Evolutionary conservation across 2,888 invertebrate genomes (phyloP).

Genomic region (Alcis repandata): DNA sequence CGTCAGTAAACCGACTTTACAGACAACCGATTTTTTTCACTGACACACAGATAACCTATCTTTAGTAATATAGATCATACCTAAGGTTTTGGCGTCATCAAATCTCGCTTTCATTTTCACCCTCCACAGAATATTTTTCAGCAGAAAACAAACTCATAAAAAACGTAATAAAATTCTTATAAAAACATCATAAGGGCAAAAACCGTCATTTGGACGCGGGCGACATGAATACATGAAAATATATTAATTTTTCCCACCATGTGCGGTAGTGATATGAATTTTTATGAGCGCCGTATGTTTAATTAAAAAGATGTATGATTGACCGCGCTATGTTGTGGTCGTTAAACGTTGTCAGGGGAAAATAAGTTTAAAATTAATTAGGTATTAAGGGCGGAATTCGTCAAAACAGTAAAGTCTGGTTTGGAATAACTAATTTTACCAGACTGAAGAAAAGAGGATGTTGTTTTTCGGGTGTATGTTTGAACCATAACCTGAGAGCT

Average conservation of each 20-base stretch:
- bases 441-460: too few species aligned
- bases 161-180: slow-evolving; percentile 44
- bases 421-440: neutral
- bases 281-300: slow-evolving; percentile 44
- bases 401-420: neutral
- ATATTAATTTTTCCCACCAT: slow-evolving; percentile 45
- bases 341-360: neutral
- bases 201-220: slow-evolving; percentile 41
- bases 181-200: slow-evolving; percentile 39
- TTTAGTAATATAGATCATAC: neutral
- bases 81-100: neutral
- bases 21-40: too few species aligned
- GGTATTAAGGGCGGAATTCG: neutral
- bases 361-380: slow-evolving; percentile 12
- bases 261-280: slow-evolving; percentile 44
- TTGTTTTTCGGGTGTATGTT: neutral
- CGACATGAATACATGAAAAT: slow-evolving; percentile 46
- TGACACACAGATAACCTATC: too few species aligned
- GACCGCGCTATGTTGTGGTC: slow-evolving; percentile 23
- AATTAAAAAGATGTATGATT: slow-evolving; percentile 44
- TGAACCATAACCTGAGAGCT: too few species aligned
- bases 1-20: too few species aligned
- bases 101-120: slow-evolving; percentile 10
- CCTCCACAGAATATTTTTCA: slow-evolving; percentile 38
- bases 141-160: slow-evolving; percentile 48